Conservation (phyloP, 2,888 invertebrate genomes). For the Helleia helle region DNA sequence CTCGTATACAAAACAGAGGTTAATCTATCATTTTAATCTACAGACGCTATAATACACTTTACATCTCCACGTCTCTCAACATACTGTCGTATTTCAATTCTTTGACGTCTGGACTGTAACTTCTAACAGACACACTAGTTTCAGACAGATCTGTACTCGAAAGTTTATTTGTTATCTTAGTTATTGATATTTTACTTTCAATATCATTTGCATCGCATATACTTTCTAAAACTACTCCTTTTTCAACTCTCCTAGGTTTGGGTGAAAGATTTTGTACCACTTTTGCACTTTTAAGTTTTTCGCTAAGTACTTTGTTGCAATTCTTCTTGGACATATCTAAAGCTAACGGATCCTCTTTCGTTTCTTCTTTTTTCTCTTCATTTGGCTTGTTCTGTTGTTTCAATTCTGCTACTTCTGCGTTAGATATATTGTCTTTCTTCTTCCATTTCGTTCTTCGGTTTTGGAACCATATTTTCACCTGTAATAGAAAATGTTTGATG, state of each 20-base stretch:
- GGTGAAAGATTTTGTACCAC: slow-evolving; percentile 28
- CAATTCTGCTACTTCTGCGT: slow-evolving; percentile 90
- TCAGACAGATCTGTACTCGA: slow-evolving; percentile 52
- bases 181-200: slow-evolving; percentile 67
- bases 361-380: slow-evolving; percentile 42
- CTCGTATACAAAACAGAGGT: slow-evolving; percentile 14
- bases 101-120: slow-evolving; percentile 57
- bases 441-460: slow-evolving; percentile 84
- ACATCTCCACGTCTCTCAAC: slow-evolving; percentile 62
- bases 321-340: slow-evolving; percentile 62
- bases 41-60: slow-evolving; percentile 22
- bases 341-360: slow-evolving; percentile 51
- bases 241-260: slow-evolving; percentile 55
- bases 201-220: slow-evolving; percentile 59
- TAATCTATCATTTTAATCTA: slow-evolving; percentile 12
- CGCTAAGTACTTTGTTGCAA: slow-evolving; percentile 53
- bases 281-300: slow-evolving; percentile 51
- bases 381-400: slow-evolving; percentile 72
- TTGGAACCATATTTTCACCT: slow-evolving; percentile 95
- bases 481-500: slow-evolving; percentile 31
- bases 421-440: slow-evolving; percentile 93
- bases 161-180: slow-evolving; percentile 64
- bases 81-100: slow-evolving; percentile 51
- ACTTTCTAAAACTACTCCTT: slow-evolving; percentile 48
- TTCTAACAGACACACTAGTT: slow-evolving; percentile 46